phyloP scores from a whole-genome alignment of 1,140 invertebrate genomes.

The Diabrotica undecimpunctata region DNA sequence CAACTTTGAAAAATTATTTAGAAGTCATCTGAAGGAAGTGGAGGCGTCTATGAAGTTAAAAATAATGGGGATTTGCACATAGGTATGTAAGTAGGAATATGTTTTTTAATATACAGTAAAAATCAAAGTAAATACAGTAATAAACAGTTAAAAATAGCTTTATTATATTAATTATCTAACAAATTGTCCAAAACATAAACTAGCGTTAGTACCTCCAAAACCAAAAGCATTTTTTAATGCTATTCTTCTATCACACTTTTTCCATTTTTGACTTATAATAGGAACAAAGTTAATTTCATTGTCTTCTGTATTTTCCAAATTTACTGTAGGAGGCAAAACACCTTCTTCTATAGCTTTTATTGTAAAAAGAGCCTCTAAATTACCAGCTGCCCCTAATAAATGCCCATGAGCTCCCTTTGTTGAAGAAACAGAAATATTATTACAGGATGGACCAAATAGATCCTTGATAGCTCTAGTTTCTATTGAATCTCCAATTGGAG shows the following conservation, averaged over 20 bases:
- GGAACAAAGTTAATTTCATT: slow-evolving; percentile 71
- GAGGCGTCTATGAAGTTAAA: too few species aligned
- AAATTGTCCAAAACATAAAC: slow-evolving; percentile 68
- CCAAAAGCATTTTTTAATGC: slow-evolving; percentile 99
- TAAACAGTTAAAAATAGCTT: too few species aligned
- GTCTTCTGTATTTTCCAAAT: slow-evolving; percentile 68
- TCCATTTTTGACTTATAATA: slow-evolving; percentile 60
- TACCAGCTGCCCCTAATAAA: slow-evolving; percentile 91
- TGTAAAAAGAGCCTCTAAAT: slow-evolving; percentile 86
- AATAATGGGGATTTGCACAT: too few species aligned
- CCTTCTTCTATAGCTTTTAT: slow-evolving; percentile 72
- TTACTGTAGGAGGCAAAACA: slow-evolving; percentile 85
- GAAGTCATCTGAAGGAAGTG: too few species aligned
- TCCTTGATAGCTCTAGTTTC: slow-evolving; percentile 82
- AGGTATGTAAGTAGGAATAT: too few species aligned
- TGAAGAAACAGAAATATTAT: slow-evolving; percentile 72
- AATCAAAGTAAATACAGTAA: too few species aligned
- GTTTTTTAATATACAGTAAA: too few species aligned
- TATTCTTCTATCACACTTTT: slow-evolving; percentile 54
- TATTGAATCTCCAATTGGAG: slow-evolving; percentile 87
- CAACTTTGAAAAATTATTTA: too few species aligned
- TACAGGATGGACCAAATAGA: slow-evolving; percentile 60
- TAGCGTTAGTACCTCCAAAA: slow-evolving; percentile 97
- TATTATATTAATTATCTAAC: not conserved
- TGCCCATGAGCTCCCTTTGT: slow-evolving; percentile 96